A percentile compares a stretch with the other conserved stretches of the same genome.
These are phyloP conservation scores for Adelognathus sp. DNA, from an alignment of 2,888 invertebrate species.

Conservation along the genomic window DNA sequence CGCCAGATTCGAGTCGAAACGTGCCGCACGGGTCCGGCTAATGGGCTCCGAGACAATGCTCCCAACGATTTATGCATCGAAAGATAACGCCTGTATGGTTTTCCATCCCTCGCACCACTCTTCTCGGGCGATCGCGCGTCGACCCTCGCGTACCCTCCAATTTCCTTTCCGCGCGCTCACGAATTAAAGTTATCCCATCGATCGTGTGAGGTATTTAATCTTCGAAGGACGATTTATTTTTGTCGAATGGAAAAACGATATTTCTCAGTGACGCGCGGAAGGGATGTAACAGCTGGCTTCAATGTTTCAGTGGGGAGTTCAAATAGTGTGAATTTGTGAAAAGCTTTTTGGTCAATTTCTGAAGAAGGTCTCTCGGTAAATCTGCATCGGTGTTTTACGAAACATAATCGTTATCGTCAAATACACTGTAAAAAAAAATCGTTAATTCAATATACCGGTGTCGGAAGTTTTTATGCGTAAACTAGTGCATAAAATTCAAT, in stretches of 20 bases:
- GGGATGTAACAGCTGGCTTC: neutral
- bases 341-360: no score
- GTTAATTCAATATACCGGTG: no score
- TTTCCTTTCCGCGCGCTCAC: constrained; percentile 11
- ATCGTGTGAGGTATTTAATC: neutral
- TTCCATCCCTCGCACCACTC: constrained; percentile 13
- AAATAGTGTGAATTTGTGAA: no score
- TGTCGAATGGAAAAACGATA: neutral
- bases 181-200: constrained; percentile 29
- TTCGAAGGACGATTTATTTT: neutral
- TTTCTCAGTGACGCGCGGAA: no score
- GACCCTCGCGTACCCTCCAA: constrained; percentile 12
- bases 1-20: constrained; percentile 36
- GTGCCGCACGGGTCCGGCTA: constrained; percentile 58
- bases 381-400: no score
- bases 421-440: no score
- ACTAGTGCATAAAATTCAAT: no score
- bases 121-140: constrained; percentile 13
- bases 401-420: no score
- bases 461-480: no score
- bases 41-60: constrained; percentile 63
- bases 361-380: no score
- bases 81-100: constrained; percentile 53
- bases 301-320: no score
- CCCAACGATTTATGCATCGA: constrained; percentile 59